phyloP scores from a whole-genome alignment of 2,888 invertebrate species.

The Himalopsyche anomala region DNA sequence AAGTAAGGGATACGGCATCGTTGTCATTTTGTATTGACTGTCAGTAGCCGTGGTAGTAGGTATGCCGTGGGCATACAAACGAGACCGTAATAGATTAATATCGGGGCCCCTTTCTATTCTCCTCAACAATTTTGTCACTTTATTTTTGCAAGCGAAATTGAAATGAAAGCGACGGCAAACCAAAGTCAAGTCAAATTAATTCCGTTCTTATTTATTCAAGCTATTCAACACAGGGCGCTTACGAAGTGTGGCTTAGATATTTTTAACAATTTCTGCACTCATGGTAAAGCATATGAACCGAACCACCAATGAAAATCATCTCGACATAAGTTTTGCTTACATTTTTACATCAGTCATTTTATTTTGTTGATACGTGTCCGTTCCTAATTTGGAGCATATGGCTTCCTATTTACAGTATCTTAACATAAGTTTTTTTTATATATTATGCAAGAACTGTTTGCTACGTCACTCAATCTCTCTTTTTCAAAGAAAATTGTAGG shows the following conservation, averaged over 20 bases:
- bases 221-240: constrained; percentile 43
- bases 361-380: too few relatives aligned
- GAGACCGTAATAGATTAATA: constrained; percentile 31
- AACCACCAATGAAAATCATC: too few relatives aligned
- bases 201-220: constrained; percentile 57
- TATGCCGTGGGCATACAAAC: constrained; percentile 28
- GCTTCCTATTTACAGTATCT: too few relatives aligned
- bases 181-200: constrained; percentile 60
- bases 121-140: constrained; percentile 53
- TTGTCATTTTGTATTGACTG: constrained; percentile 3
- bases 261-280: background rate
- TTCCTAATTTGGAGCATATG: too few relatives aligned
- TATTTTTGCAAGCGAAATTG: constrained; percentile 60
- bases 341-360: too few relatives aligned
- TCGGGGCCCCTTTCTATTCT: constrained; percentile 42
- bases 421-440: too few relatives aligned
- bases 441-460: too few relatives aligned
- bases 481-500: too few relatives aligned
- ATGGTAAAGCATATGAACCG: too few relatives aligned
- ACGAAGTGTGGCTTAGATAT: background rate
- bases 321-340: too few relatives aligned
- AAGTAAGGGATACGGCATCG: constrained; percentile 1
- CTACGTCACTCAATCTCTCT: too few relatives aligned
- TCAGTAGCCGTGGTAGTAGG: constrained; percentile 4
- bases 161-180: constrained; percentile 54